Percentiles rank a stretch among this genome's conserved stretches.
Evolutionary conservation across 2,113 vertebrate species (phyloP).

Genomic region (Microcebus jonahi): DNA sequence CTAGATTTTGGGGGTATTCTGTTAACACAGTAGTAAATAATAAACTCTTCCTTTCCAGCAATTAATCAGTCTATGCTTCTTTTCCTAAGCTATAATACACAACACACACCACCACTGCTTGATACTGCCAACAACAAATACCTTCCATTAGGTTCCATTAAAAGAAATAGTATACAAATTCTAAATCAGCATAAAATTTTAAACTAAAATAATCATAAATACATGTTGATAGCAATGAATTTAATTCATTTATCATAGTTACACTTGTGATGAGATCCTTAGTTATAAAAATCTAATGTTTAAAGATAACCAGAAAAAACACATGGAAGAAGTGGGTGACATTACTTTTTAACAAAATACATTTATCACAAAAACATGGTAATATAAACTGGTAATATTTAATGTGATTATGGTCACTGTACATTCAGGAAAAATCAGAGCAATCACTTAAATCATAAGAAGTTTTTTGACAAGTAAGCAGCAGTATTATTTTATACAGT

Average conservation of each 20-base stretch:
- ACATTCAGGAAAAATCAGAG: conserved; percentile 35
- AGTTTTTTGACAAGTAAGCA: not conserved
- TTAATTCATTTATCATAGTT: conserved; percentile 41
- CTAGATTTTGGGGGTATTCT: not conserved
- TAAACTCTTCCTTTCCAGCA: not conserved
- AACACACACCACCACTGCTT: not conserved
- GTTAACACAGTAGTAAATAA: not conserved
- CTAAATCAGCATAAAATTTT: not conserved
- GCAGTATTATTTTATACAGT: not conserved
- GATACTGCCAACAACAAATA: not conserved
- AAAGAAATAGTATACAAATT: conserved; percentile 29
- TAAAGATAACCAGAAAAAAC: conserved; percentile 22
- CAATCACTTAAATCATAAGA: not conserved
- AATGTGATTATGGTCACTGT: not conserved
- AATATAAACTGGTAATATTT: conserved; percentile 32
- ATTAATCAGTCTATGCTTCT: not conserved
- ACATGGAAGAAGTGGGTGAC: not conserved
- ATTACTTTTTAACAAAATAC: conserved; percentile 45
- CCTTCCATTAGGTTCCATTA: not conserved
- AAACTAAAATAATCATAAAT: conserved; percentile 37
- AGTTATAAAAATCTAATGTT: conserved; percentile 38
- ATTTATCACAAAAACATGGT: conserved; percentile 31
- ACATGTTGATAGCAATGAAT: not conserved
- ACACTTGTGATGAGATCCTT: not conserved
- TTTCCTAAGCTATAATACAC: not conserved